Percentiles rank a stretch among this genome's conserved stretches.
phyloP scores from a whole-genome alignment of 2,797 vertebrate species.

The Atherinosoma microstoma region DNA sequence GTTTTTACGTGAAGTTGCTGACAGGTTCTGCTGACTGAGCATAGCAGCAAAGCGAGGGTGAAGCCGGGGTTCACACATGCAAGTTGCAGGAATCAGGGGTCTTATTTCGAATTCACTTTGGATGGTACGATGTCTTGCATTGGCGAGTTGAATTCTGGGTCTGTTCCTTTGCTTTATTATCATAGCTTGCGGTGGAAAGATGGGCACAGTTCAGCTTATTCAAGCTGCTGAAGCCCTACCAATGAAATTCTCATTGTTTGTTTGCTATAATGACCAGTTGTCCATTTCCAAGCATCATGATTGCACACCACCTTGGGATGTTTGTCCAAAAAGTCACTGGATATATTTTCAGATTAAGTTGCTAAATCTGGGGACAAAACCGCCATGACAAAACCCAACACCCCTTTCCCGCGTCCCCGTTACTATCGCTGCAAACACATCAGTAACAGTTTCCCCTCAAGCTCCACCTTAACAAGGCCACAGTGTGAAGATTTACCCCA shows the following conservation, averaged over 20 bases:
- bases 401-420: too few relatives aligned
- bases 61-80: too few relatives aligned
- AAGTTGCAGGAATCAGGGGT: too few relatives aligned
- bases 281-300: not conserved
- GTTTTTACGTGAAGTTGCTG: too few relatives aligned
- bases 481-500: conserved; percentile 56
- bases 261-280: not conserved
- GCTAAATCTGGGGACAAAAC: not conserved
- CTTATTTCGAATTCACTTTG: too few relatives aligned
- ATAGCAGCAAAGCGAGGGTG: too few relatives aligned
- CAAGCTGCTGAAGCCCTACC: too few relatives aligned
- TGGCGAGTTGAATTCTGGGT: too few relatives aligned
- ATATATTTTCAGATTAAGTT: not conserved
- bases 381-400: too few relatives aligned
- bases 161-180: not conserved
- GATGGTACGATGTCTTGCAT: too few relatives aligned
- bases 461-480: conserved; percentile 40
- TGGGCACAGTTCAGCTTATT: too few relatives aligned
- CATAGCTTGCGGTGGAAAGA: not conserved
- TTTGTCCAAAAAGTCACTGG: not conserved
- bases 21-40: too few relatives aligned
- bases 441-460: conserved; percentile 34
- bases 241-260: not conserved
- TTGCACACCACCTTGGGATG: not conserved
- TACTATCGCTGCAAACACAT: not conserved